Evolutionary conservation across 2,888 invertebrate species (phyloP), one percentile per base, ranked within the genome.

Genomic region (Andrena praecox): DNA sequence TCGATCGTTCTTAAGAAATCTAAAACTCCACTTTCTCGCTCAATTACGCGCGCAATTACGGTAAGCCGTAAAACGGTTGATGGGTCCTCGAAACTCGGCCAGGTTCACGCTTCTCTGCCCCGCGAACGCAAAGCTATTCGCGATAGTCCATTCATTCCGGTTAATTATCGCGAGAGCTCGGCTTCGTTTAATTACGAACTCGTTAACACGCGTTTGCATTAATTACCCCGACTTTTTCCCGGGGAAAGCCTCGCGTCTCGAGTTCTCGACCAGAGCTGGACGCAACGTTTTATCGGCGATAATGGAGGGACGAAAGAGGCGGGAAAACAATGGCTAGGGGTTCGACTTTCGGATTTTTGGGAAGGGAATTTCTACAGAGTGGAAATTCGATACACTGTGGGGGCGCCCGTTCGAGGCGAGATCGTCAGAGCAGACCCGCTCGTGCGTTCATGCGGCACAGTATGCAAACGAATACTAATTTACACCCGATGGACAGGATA

Each of bases 381-480:
- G 20, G 20, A 20, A 20, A 20, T 20, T 20, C 20, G 56, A 59
- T 64, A 68, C 60, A 54, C 67, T 35, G 35, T 33, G 48, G 20
- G 48, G 20, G 20, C 77, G 42, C 72, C 63, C 64, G 48, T 48
- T 73, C 52, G 72, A 27, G 4, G 63, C 72, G 50, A n/a, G 59
- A 79, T 70, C 79, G 69, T 66, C 75, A 33, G 50, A 54, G 29
- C 35, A 6, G 16, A 29, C 31, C 70, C 85, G 80, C 76, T 84
- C 86, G 75, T 86, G 84, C 88, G 80, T 86, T 83, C 83, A 31
- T 54, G 54, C 50, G 86, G 82, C 82, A 54, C 75, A 71, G 80
- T 84, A 87, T 85, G 88, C 89, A 86, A 91, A 91, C 89, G 87
- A 90, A 90, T 90, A 87, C 88, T 87, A 89, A 91, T 91, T 89